phyloP scores from a whole-genome alignment of 92 coral and sea anemone species.

The Phymanthus crucifer region DNA sequence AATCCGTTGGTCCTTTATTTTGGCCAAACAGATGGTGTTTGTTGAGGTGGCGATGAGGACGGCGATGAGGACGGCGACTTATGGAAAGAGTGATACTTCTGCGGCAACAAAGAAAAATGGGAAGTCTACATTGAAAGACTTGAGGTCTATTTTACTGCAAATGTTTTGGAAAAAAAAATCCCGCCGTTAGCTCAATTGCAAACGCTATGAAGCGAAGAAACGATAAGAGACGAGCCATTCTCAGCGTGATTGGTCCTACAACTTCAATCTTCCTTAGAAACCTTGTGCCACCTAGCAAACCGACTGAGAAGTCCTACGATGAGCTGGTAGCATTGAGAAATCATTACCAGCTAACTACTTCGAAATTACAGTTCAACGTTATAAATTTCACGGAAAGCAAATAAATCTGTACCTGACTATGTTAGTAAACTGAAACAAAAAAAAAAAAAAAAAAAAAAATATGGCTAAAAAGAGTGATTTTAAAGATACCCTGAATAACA shows the following conservation, averaged over 20 bases:
- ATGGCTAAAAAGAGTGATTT: constrained; percentile 16
- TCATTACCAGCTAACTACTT: constrained; percentile 21
- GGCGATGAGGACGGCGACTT: too few species aligned
- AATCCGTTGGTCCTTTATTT: too few species aligned
- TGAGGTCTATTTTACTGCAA: too few species aligned
- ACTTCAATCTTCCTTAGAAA: not conserved
- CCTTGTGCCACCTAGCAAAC: constrained; percentile 21
- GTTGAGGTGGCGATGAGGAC: too few species aligned
- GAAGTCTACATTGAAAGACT: too few species aligned
- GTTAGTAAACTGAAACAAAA: constrained; percentile 1
- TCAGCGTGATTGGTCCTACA: constrained; percentile 1
- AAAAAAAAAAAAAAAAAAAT: not conserved
- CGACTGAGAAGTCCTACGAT: not conserved
- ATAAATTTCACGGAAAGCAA: constrained; percentile 7
- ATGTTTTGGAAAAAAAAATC: too few species aligned
- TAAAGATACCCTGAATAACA: constrained; percentile 8
- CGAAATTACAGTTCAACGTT: constrained; percentile 18
- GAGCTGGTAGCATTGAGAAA: constrained; percentile 28
- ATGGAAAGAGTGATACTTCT: too few species aligned
- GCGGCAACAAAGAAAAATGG: too few species aligned
- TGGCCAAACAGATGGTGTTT: too few species aligned
- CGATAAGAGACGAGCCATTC: constrained; percentile 5
- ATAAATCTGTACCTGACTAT: constrained; percentile 21
- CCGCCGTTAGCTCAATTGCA: constrained; percentile 2
- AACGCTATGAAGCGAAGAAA: not conserved